These are phyloP conservation scores for Tanypteryx hageni DNA, from an alignment of 2,888 invertebrate species.

Conservation along the genomic window DNA sequence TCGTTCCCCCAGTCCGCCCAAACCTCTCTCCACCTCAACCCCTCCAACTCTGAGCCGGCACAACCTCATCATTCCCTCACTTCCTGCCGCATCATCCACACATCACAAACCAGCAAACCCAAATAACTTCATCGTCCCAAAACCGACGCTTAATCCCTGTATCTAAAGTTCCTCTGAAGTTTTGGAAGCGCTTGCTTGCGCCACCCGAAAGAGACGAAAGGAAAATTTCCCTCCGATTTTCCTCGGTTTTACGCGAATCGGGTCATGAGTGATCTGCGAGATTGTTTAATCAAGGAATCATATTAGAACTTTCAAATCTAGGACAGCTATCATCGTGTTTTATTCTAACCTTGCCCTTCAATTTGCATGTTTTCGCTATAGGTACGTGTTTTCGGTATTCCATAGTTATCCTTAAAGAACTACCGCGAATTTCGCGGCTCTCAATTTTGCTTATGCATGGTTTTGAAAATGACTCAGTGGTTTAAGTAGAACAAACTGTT, in stretches of 20 bases:
- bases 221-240: slow-evolving; percentile 24
- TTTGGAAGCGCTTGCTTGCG: neutral
- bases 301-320: no score
- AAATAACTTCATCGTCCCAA: slow-evolving; percentile 62
- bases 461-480: no score
- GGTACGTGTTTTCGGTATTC: no score
- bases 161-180: slow-evolving; percentile 38
- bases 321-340: no score
- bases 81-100: slow-evolving; percentile 62
- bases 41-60: slow-evolving; percentile 8
- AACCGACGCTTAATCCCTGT: slow-evolving; percentile 43
- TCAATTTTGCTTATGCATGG: no score
- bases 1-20: neutral
- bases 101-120: slow-evolving; percentile 62
- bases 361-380: no score
- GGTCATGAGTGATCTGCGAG: neutral
- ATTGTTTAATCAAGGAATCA: neutral
- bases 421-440: no score
- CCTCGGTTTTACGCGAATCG: neutral
- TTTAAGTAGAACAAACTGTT: no score
- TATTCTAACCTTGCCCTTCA: no score
- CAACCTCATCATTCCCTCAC: slow-evolving; percentile 48
- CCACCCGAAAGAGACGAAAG: neutral
- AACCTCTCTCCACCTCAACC: neutral
- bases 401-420: no score